A percentile compares a stretch with the other conserved stretches of the same genome.
Evolutionary conservation across 2,797 vertebrate genomes (phyloP).

Genomic region (Micromesistius poutassou): DNA sequence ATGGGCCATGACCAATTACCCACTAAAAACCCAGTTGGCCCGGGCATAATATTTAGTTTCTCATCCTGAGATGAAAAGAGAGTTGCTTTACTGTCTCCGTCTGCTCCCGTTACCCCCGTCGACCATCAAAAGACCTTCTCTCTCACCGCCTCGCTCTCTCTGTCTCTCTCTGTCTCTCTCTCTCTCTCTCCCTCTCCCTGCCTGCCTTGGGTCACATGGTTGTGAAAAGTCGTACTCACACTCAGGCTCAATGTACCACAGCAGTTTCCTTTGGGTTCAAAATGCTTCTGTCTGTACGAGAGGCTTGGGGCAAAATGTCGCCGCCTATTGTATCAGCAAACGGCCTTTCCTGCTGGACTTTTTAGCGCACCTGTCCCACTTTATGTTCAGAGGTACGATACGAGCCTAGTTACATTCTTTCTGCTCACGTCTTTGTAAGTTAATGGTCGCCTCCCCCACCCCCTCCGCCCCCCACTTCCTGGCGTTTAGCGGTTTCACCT

Average conservation of each 20-base stretch:
- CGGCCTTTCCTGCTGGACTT: constrained; percentile 37
- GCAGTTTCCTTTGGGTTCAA: background rate
- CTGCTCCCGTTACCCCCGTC: constrained; percentile 59
- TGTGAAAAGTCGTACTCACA: background rate
- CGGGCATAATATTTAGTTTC: constrained; percentile 59
- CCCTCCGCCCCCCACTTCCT: constrained; percentile 37
- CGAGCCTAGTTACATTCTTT: constrained; percentile 57
- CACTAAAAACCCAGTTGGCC: constrained; percentile 63
- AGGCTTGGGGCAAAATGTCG: background rate
- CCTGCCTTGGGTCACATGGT: background rate
- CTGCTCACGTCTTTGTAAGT: constrained; percentile 60
- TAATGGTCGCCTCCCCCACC: constrained; percentile 51
- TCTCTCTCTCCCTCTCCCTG: too few species aligned
- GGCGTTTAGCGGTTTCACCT: constrained; percentile 59
- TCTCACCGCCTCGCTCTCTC: background rate
- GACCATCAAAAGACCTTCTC: constrained; percentile 53
- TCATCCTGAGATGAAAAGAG: constrained; percentile 48
- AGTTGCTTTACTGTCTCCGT: constrained; percentile 67
- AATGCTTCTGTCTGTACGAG: constrained; percentile 16
- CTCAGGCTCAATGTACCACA: background rate
- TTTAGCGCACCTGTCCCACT: constrained; percentile 46
- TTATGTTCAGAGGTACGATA: constrained; percentile 34
- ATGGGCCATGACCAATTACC: constrained; percentile 70
- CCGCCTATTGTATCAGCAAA: constrained; percentile 56
- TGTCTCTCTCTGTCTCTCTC: too few species aligned